Percentiles rank a stretch among this genome's conserved stretches.
These are phyloP conservation scores for Apodemus agrarius DNA, from an alignment of 2,797 vertebrate genomes.

Conservation along the genomic window DNA sequence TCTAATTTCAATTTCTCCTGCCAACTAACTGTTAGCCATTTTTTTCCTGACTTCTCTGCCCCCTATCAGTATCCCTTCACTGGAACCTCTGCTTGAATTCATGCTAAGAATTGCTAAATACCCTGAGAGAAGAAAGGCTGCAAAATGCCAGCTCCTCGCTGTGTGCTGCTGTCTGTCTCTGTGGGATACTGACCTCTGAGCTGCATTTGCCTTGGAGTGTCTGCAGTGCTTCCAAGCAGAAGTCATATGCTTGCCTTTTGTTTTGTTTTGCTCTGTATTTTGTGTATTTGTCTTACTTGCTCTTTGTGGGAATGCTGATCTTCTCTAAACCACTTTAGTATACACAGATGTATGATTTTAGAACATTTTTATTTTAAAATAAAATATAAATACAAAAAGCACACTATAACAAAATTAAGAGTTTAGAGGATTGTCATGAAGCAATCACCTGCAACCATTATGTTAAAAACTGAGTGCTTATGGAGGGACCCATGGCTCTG, in stretches of 20 bases:
- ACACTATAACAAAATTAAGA: background rate
- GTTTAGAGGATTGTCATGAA: background rate
- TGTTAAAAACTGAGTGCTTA: background rate
- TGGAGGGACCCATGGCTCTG: too few species aligned
- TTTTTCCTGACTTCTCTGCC: background rate
- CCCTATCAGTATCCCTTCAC: background rate
- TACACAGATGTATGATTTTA: background rate
- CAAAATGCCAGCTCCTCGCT: background rate
- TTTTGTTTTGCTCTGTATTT: background rate
- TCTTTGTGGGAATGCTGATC: background rate
- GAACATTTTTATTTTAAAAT: slow-evolving; percentile 21
- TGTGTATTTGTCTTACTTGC: background rate
- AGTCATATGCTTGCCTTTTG: background rate
- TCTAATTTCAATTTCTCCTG: background rate
- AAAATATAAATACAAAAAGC: background rate
- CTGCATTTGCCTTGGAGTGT: background rate
- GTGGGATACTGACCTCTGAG: background rate
- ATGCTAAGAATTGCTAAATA: background rate
- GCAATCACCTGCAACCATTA: background rate
- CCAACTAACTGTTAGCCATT: background rate
- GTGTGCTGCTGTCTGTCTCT: background rate
- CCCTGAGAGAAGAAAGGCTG: background rate
- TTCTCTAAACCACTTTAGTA: background rate
- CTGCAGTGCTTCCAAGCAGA: background rate
- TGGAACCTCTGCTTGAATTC: background rate